These are phyloP conservation scores for Andrena praecox DNA, from an alignment of 2,888 invertebrate species.

Conservation along the genomic window DNA sequence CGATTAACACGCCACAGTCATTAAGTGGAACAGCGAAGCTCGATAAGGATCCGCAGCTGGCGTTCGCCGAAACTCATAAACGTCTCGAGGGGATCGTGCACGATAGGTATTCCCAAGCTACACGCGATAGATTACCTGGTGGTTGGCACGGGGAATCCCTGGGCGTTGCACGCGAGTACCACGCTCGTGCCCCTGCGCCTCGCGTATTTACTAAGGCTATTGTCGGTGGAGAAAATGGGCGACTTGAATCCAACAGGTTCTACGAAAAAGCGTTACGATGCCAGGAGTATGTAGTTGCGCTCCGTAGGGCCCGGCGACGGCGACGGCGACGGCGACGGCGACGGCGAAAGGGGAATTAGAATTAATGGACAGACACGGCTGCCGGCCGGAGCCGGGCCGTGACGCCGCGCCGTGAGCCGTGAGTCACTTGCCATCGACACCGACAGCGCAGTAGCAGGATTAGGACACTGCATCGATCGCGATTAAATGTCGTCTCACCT, in stretches of 20 bases:
- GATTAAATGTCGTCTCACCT: conserved; percentile 76
- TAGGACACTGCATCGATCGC: conserved; percentile 51
- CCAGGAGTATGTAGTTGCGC: not conserved
- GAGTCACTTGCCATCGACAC: conserved; percentile 40
- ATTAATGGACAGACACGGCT: conserved; percentile 32
- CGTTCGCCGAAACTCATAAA: not conserved
- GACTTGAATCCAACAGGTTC: conserved; percentile 90
- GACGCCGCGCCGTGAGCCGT: not conserved
- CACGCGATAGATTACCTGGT: conserved; percentile 87
- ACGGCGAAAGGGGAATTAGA: conserved; percentile 24
- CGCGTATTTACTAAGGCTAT: conserved; percentile 88
- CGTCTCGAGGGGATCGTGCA: not conserved
- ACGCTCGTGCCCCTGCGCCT: conserved; percentile 81
- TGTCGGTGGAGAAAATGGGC: conserved; percentile 88
- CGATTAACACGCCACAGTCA: not conserved
- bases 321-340: not conserved
- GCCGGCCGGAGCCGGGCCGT: conserved; percentile 27
- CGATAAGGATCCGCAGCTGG: not conserved
- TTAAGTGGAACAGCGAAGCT: not conserved
- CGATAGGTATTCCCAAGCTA: not conserved
- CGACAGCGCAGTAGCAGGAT: conserved; percentile 1
- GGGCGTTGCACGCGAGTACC: conserved; percentile 86
- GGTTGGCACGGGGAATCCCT: conserved; percentile 89
- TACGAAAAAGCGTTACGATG: conserved; percentile 77
- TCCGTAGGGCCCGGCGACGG: not conserved